Evolutionary conservation across 2,888 invertebrate genomes (phyloP), one percentile per base, ranked within the genome.

Genomic region (Chalcosyrphus nemorum): DNA sequence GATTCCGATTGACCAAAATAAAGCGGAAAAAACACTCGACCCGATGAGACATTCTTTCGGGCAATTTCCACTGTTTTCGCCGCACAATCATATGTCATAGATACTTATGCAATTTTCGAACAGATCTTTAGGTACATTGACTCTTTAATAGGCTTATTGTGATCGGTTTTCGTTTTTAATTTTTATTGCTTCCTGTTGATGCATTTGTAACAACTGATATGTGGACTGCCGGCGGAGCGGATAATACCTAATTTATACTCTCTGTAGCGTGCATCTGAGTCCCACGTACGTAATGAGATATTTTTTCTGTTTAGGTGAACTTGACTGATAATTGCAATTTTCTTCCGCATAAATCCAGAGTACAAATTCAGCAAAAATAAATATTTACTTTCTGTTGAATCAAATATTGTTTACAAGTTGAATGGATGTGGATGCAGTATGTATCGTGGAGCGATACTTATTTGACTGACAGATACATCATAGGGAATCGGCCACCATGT

Each of bases 1-100:
- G 32, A 76, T 41, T n/a, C 61, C 50, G 32, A 76, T 43, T 66
- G 47, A 59, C 11, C 13, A 47, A 50, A 59, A 50, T 27, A 38
- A 57, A 56, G 17, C 15, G 32, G 9, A 15, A 2, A 27, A 11
- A 32, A 29, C 1, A 13, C 29, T n/a, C 13, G 9, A 21, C 5
- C n/a, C n/a, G 21, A 47, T 47, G 47, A 47, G 27, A 50, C 50
- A 50, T 24, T 50, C 24, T 24, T 21, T 24, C n/a, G 17, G 54
- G 4, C 32, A 19, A 17, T 32, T 54, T 19, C 13, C 13, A 15
- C 2, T 6, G 24, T 24, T 21, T 45, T 47, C n/a, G 3, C 54
- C n/a, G 21, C 19, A 57, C 19, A 32, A 47, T 32, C 21, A 45
- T n/a, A 19, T 19, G 47, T 32, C 32, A n/a, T 7, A 47, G 24